Percentiles rank a stretch among this genome's conserved stretches.
phyloP scores from a whole-genome alignment of 2,797 vertebrate species.

The Girardinus metallicus region DNA sequence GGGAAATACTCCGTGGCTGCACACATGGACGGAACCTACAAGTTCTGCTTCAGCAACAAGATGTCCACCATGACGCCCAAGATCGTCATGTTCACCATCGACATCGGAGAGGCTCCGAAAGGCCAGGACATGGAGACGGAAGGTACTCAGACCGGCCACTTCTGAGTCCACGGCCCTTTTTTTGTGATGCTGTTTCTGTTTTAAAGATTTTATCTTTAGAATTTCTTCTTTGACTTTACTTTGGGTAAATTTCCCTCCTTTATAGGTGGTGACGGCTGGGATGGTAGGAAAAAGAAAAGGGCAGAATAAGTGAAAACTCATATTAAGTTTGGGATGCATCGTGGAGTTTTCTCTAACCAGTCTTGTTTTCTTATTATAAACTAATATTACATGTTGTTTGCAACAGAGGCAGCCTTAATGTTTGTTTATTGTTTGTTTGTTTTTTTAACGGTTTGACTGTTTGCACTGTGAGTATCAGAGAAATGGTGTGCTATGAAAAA shows the following conservation, averaged over 20 bases:
- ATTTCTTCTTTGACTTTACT: constrained; percentile 32
- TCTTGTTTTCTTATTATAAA: constrained; percentile 55
- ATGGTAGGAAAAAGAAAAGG: constrained; percentile 77
- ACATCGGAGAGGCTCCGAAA: constrained; percentile 96
- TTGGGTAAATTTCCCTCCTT: constrained; percentile 49
- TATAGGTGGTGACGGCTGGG: constrained; percentile 83
- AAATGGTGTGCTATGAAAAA: not conserved
- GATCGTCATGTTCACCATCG: constrained; percentile 99
- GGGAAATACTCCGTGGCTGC: constrained; percentile 98
- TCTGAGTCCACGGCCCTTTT: too few relatives aligned
- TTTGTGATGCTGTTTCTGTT: too few relatives aligned
- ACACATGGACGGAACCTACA: constrained; percentile 98
- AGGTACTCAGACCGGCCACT: constrained; percentile 77
- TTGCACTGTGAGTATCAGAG: constrained; percentile 33
- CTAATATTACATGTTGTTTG: constrained; percentile 46
- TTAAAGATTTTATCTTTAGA: too few relatives aligned
- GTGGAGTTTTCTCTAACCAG: constrained; percentile 62
- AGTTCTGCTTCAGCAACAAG: constrained; percentile 99
- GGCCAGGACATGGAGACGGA: constrained; percentile 98
- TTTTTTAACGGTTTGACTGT: constrained; percentile 47
- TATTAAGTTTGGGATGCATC: constrained; percentile 59
- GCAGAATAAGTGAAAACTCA: constrained; percentile 30
- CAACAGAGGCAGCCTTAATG: constrained; percentile 8
- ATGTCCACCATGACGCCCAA: constrained; percentile 99
- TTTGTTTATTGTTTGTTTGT: constrained; percentile 1